Conservation (phyloP, 2,113 vertebrate genomes). For the Menura novaehollandiae region DNA sequence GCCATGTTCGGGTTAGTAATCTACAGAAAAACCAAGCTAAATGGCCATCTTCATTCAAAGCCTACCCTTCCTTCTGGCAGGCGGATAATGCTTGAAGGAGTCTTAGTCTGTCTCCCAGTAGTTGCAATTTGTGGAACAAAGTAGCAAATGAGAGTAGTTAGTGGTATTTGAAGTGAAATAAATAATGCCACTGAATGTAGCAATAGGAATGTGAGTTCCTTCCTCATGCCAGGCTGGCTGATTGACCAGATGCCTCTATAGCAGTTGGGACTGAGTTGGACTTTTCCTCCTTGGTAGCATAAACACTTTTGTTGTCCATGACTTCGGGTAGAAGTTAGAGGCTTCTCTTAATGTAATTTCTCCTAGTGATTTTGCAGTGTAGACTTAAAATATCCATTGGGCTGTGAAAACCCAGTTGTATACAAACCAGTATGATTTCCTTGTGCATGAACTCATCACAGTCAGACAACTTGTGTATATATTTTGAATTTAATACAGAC, state of each 20-base stretch:
- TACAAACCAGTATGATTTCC: neutral
- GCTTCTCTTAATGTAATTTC: neutral
- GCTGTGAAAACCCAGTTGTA: neutral
- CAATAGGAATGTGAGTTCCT: neutral
- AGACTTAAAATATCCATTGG: neutral
- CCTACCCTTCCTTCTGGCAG: neutral
- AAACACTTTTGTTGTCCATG: neutral
- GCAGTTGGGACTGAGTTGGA: accelerated
- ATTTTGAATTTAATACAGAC: neutral
- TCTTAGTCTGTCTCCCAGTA: neutral
- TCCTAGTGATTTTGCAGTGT: neutral
- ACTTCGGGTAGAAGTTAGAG: neutral
- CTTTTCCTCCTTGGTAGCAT: neutral
- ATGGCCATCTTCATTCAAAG: neutral
- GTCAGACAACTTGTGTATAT: neutral
- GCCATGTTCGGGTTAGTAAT: neutral
- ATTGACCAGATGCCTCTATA: neutral
- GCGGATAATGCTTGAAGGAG: neutral
- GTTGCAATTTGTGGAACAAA: neutral
- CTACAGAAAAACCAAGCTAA: neutral
- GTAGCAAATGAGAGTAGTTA: neutral
- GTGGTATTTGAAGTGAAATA: neutral
- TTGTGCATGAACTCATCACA: accelerated
- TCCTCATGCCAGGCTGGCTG: neutral
- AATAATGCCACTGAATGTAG: neutral